A percentile compares a stretch with the other conserved stretches of the same genome.
These are phyloP conservation scores for Sparidentex hasta DNA, from an alignment of 2,797 vertebrate species.

Conservation along the genomic window DNA sequence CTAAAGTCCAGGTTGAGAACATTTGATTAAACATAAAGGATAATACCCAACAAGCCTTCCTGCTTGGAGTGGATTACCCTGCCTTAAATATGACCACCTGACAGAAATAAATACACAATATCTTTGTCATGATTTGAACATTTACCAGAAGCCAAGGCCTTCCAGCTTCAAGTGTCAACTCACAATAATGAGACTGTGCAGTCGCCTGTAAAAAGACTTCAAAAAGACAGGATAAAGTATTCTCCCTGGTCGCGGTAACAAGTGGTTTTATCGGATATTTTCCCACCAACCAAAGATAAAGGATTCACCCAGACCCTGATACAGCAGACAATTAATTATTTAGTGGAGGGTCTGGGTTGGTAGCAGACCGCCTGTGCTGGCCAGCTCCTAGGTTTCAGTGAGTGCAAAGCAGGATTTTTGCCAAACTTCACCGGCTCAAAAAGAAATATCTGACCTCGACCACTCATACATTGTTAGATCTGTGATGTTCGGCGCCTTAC, in stretches of 20 bases:
- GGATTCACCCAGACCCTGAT: conserved; percentile 6
- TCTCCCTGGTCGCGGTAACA: neutral
- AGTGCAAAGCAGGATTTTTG: conserved; percentile 29
- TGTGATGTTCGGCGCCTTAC: conserved; percentile 35
- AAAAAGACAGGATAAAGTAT: neutral
- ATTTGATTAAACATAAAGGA: neutral
- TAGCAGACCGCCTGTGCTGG: conserved; percentile 16
- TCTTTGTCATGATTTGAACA: neutral
- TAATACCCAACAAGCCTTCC: conserved; percentile 10
- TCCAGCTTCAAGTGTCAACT: neutral
- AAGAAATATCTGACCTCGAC: conserved; percentile 47
- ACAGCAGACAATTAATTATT: conserved; percentile 43
- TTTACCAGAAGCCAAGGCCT: conserved; percentile 8
- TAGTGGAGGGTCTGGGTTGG: conserved; percentile 24
- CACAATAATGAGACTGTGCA: neutral
- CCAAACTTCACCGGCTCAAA: conserved; percentile 40
- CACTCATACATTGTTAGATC: conserved; percentile 27
- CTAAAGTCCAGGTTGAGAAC: neutral
- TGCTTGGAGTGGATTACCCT: neutral
- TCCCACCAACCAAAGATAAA: conserved; percentile 2
- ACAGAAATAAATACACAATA: neutral
- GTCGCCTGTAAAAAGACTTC: neutral
- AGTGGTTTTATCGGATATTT: conserved; percentile 26
- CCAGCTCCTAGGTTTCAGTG: conserved; percentile 18
- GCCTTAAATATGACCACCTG: neutral